Evolutionary conservation across 2,797 vertebrate species (phyloP), one percentile per base, ranked within the genome.

Genomic region (Girardinus metallicus): DNA sequence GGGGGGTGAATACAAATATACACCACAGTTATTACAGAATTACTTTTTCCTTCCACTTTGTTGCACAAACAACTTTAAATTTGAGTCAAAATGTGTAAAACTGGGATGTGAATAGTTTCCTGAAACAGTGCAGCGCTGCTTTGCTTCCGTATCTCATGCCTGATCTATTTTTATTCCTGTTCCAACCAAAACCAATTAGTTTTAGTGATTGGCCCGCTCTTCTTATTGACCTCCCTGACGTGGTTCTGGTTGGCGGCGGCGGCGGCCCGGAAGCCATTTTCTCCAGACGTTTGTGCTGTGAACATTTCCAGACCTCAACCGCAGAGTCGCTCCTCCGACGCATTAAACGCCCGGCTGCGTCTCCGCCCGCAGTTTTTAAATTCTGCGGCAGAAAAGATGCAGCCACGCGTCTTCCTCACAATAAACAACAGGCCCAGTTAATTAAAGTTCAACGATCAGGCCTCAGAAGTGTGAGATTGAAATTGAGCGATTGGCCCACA

Each of bases 401-500:
- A 47, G 76, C 76, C 41, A 34, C 47, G 76, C 68, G n/a, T 79
- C 76, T 87, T 84, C 85, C 64, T 88, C 84, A 88, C 87, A 91
- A 93, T 93, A 95, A 96, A 95, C 93, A 95, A 92, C 90, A 90
- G 55, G 87, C 91, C 77, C 78, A 92, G 93, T 94, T 96, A 96
- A 96, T 96, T 96, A 95, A 94, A 96, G 87, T 91, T 92, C 95
- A 96, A 95, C 87, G 95, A 96, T 96, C 95, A 95, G 93, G 85
- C 90, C 90, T 83, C 75, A 87, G 87, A 89, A 89, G 88, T 92
- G 95, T 92, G 92, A 96, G 93, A 96, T 96, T 96, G 95, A 96
- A 96, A 96, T 93, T 96, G 96, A 96, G 95, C 94, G 95, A 90
- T 93, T 95, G 95, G 85, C 94, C 96, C 96, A 96, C 92, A 96